Base-by-base conservation (phyloP, 2,797 vertebrate species). In the Rhinella marina region DNA sequence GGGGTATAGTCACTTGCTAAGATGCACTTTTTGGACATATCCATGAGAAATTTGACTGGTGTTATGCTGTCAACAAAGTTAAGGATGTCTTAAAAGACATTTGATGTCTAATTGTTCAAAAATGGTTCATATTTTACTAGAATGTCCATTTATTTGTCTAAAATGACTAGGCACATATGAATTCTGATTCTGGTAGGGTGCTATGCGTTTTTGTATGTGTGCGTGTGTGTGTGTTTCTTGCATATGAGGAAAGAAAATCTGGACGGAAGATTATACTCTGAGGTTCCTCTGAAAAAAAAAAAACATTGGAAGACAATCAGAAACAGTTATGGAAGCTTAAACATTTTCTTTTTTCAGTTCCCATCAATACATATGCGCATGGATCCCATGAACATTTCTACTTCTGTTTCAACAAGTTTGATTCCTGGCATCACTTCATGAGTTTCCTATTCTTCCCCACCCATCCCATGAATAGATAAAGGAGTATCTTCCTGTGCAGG, bases 401-500 rank as follows among this genome's bases (percentile, higher is more conserved):
- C 68, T 77, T 56, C 17, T 77, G 41, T 61, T 87, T 87, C 80
- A 82, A 66, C 72, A 82, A 82, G 72, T 54, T 87, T 64, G 41
- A 76, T 88, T 88, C 73, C 61, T 88, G 86, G 72, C 86, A 88
- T 32, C 52, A 25, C 66, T 32, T 80, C 17, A 8, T 61, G 52
- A 25, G n/a, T 87, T 81, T 87, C 85, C 81, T 84, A 83, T 84
- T n/a, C 86, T 78, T 50, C 23, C 70, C 59, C 86, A 88, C 86
- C 86, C 81, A 84, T 70, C 50, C 86, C 62, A 78, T 88, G 86
- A 88, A 88, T 88, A 88, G 86, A 88, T 64, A 76, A 68, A 83
- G 81, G 73, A 88, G 86, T 82, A 77, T 88, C 81, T 88, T 88
- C 86, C 86, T 88, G 81, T 84, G 80, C 81, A 79, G 64, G 81